These are phyloP conservation scores for Mesembrinibis cayennensis DNA, from an alignment of 2,113 vertebrate species.

Conservation along the genomic window DNA sequence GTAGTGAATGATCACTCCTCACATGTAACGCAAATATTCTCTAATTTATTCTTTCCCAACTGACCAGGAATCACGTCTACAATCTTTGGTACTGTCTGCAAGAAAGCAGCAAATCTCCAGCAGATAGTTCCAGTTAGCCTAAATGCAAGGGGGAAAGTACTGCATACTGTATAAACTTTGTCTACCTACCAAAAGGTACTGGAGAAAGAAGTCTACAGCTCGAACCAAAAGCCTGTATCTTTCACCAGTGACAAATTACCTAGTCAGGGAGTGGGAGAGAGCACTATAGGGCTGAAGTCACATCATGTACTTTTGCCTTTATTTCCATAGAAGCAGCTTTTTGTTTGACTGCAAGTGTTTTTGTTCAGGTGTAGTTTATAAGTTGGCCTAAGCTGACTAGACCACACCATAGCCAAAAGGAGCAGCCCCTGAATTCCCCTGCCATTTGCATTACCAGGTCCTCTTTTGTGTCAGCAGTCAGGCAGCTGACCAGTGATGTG, in stretches of 20 bases:
- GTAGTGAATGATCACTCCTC: neutral
- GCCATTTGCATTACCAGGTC: neutral
- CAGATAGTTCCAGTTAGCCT: neutral
- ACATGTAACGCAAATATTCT: neutral
- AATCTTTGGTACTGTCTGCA: neutral
- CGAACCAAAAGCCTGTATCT: neutral
- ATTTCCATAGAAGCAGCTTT: neutral
- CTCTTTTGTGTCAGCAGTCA: neutral
- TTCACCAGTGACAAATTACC: neutral
- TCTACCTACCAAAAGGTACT: neutral
- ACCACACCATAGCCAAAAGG: neutral
- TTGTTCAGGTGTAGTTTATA: neutral
- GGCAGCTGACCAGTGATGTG: neutral
- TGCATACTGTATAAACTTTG: neutral
- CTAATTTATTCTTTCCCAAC: neutral
- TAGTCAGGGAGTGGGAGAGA: neutral
- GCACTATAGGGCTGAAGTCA: neutral
- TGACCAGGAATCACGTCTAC: neutral
- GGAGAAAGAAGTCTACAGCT: neutral
- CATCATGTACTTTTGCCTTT: neutral
- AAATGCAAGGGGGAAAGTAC: neutral
- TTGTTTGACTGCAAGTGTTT: neutral
- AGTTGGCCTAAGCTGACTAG: neutral
- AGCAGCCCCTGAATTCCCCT: neutral
- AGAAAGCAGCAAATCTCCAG: neutral